Evolutionary conservation across 2,797 vertebrate species (phyloP), one percentile per base, ranked within the genome.

Genomic region (Argentina silus): DNA sequence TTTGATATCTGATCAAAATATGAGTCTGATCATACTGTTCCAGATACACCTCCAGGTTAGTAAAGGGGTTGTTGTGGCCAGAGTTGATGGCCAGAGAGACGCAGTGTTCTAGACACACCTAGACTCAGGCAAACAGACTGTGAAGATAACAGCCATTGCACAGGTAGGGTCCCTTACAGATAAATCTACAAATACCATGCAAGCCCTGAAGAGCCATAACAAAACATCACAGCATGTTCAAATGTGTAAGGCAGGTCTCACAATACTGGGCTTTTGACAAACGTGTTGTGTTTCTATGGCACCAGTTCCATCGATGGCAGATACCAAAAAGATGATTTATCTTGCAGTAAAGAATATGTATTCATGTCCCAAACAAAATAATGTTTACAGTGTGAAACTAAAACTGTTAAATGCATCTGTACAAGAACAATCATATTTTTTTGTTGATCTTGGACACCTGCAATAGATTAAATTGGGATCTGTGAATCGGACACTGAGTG

Each of bases 241-340:
- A n/a, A n/a, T 55, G n/a, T 9, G 14, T 15, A 5, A 51, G 55
- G 8, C 55, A 56, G 27, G 42, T 70, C n/a, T 36, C 12, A n/a
- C 50, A 36, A 48, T 0, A 7, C 36, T 27, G n/a, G 0, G 36
- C 36, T 90, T n/a, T 87, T 90, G 72, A 53, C 48, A 68, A 42
- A 51, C 74, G 10, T n/a, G n/a, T n/a, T n/a, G 27, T 36, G 27
- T 36, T 36, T 36, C 27, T 36, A 36, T 36, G 27, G 27, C 4
- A 36, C 27, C 27, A 4, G 27, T 36, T 36, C 27, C 27, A 36
- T 36, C 4, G 27, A 36, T 36, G 27, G 27, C 27, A 36, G 27
- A 36, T 36, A 36, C 27, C 27, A 36, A 36, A 36, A 36, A 36
- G 2, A 36, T 36, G 27, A 36, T 36, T 36, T 1, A 36, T 36